These are phyloP conservation scores for Maconellicoccus hirsutus DNA, from an alignment of 1,140 invertebrate genomes.

Conservation along the genomic window DNA sequence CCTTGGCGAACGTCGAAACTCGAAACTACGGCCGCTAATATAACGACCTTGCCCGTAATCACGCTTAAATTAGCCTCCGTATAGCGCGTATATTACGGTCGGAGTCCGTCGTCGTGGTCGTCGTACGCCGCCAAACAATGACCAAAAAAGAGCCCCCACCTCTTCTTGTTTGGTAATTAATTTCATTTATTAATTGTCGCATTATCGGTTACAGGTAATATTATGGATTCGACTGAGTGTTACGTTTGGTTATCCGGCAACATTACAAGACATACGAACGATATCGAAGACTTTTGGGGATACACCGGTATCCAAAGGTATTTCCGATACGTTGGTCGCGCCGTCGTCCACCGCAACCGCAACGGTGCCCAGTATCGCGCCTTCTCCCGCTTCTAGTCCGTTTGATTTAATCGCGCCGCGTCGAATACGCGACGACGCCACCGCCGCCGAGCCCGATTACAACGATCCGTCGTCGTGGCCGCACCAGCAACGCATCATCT, in stretches of 20 bases:
- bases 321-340: background rate
- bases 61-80: too few species aligned
- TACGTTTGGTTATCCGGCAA: conserved; percentile 16
- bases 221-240: conserved; percentile 22
- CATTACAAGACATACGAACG: background rate
- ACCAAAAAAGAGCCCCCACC: too few species aligned
- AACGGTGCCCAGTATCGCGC: background rate
- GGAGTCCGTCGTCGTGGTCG: too few species aligned
- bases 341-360: background rate
- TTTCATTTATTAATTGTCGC: too few species aligned
- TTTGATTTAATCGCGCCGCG: background rate
- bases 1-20: too few species aligned
- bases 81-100: too few species aligned
- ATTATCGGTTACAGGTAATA: background rate
- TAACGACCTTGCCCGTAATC: too few species aligned
- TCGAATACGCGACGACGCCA: background rate
- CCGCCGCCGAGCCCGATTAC: background rate
- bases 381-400: background rate
- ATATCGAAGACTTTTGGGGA: conserved; percentile 14
- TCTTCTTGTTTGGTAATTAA: too few species aligned
- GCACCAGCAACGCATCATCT: background rate
- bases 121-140: too few species aligned
- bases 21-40: too few species aligned
- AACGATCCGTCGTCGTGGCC: background rate
- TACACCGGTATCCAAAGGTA: background rate